Evolutionary conservation across 2,113 vertebrate genomes (phyloP).

Genomic region (Ochotona curzoniae): DNA sequence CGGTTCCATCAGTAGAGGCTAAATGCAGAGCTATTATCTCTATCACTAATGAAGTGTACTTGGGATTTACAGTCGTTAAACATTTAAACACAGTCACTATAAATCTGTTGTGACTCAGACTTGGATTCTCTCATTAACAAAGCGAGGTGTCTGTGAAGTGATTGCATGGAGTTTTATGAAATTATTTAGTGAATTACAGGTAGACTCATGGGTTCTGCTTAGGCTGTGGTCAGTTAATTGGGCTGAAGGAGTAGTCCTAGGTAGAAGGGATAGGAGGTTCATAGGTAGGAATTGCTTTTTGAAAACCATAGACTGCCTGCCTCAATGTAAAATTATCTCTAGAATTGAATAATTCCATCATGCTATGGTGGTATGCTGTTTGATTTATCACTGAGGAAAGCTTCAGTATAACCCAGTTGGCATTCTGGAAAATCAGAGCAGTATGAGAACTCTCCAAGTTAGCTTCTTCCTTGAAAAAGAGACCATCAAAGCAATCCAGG

Average conservation of each 20-base stretch:
- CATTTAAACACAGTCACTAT: slow-evolving; percentile 49
- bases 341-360: slow-evolving; percentile 22
- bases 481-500: not conserved
- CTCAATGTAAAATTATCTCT: not conserved
- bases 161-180: slow-evolving; percentile 51
- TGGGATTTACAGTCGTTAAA: slow-evolving; percentile 58
- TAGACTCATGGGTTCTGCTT: slow-evolving; percentile 76
- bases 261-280: not conserved
- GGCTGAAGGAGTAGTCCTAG: slow-evolving; percentile 49
- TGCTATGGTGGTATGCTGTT: not conserved
- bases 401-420: not conserved
- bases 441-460: not conserved
- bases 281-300: not conserved
- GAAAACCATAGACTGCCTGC: not conserved
- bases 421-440: slow-evolving; percentile 20
- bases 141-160: not conserved
- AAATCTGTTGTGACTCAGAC: slow-evolving; percentile 56
- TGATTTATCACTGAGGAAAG: slow-evolving; percentile 51
- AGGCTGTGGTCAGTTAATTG: slow-evolving; percentile 37
- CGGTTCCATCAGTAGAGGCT: slow-evolving; percentile 31
- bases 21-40: not conserved
- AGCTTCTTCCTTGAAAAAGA: not conserved
- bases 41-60: slow-evolving; percentile 13
- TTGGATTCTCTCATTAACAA: slow-evolving; percentile 73
- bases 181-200: slow-evolving; percentile 75